A percentile compares a stretch with the other conserved stretches of the same genome.
Evolutionary conservation across 1,140 invertebrate genomes (phyloP).

Genomic region (Physella acuta): DNA sequence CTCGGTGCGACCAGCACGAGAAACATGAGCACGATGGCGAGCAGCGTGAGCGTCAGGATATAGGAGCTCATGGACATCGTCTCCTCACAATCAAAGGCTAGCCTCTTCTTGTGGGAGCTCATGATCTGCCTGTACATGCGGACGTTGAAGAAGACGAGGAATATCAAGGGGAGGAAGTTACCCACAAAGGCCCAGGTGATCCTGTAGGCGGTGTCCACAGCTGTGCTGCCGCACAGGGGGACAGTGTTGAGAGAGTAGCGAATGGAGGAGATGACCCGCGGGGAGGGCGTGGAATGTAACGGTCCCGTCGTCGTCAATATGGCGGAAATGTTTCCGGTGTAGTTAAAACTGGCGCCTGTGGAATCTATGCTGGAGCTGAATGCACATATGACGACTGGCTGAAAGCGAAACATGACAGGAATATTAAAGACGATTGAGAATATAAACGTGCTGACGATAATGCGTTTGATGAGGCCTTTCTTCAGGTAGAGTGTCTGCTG

Average conservation of each 20-base stretch:
- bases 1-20: constrained; percentile 52
- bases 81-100: constrained; percentile 39
- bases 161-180: constrained; percentile 53
- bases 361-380: background rate
- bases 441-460: constrained; percentile 50
- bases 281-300: constrained; percentile 50
- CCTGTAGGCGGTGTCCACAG: constrained; percentile 47
- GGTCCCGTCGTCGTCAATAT: constrained; percentile 48
- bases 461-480: constrained; percentile 46
- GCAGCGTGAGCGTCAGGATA: constrained; percentile 48
- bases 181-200: constrained; percentile 52
- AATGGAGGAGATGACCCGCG: constrained; percentile 43
- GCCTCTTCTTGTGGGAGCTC: constrained; percentile 49
- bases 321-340: too few species aligned
- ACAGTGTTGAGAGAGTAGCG: constrained; percentile 25
- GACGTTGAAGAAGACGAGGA: constrained; percentile 53
- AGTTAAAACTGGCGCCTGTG: too few species aligned
- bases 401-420: constrained; percentile 55
- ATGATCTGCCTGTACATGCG: constrained; percentile 51
- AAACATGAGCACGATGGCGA: constrained; percentile 54
- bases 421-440: constrained; percentile 53
- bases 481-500: constrained; percentile 52
- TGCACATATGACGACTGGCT: constrained; percentile 25
- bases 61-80: constrained; percentile 32
- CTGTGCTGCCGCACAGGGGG: constrained; percentile 28